Evolutionary conservation across 2,113 vertebrate genomes (phyloP), one percentile per base, ranked within the genome.

Genomic region (Ceratotherium simum): DNA sequence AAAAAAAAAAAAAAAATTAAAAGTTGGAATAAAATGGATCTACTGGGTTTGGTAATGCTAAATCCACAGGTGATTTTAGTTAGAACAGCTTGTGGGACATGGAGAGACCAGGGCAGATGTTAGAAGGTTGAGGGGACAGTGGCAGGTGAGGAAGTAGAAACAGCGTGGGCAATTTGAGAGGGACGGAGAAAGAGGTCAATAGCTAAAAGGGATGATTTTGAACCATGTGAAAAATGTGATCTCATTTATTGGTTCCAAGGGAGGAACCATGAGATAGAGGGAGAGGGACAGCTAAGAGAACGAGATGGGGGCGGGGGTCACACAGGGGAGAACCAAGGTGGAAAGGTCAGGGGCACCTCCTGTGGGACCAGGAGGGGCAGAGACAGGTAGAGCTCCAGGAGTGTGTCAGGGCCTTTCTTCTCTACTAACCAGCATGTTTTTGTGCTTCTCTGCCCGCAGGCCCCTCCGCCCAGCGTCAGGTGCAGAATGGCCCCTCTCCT

Each of bases 401-500:
- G 51, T 54, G 51, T 54, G 51, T 16, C 51, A 16, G 51, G 51
- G 51, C 51, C 75, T 8, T 20, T 12, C 9, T 67, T 48, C 96
- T 88, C 86, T 56, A 0, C 95, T 98, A 62, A 98, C 73, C 79
- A 0, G 13, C 2, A 0, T 33, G 51, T 91, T 90, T 13, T 78
- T 93, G 4, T 98, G 75, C 98, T 93, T 98, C 95, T 98, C 95
- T 97, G 83, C 72, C 84, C 97, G 13, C 97, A 99, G 99, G 99
- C 99, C 99, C 99, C 97, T 98, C 99, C 95, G 98, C 99, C 97
- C 99, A 99, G 98, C 99, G 99, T 92, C 99, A 99, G 98, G 98
- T 99, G 94, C 99, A 99, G 98, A 99, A 99, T 99, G 99, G 99
- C 97, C 99, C 99, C 14, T 99, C 99, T 89, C 99, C 99, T 60